Percentiles rank a stretch among this genome's conserved stretches.
phyloP scores from a whole-genome alignment of 2,888 invertebrate species.

The Andrena flavipes region DNA sequence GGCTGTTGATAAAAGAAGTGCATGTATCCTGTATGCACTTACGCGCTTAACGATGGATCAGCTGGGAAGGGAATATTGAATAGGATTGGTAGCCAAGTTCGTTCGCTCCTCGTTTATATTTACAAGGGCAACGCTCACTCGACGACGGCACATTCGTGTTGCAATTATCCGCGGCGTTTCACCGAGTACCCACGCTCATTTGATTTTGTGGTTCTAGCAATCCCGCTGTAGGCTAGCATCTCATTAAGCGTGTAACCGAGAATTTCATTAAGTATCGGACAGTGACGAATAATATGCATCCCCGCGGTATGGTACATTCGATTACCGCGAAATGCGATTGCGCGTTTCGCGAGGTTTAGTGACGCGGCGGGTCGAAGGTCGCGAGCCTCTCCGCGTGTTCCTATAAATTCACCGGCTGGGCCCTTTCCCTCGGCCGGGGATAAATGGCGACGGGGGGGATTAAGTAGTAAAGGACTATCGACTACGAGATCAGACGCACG shows the following conservation, averaged over 20 bases:
- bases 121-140: no score
- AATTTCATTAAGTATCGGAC: slow-evolving; percentile 1
- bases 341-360: slow-evolving; percentile 46
- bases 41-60: no score
- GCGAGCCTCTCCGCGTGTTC: slow-evolving; percentile 55
- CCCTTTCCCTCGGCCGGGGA: slow-evolving; percentile 1
- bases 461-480: slow-evolving; percentile 58
- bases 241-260: not conserved
- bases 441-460: slow-evolving; percentile 41
- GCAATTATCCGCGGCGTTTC: no score
- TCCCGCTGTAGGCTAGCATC: not conserved
- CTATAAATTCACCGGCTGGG: slow-evolving; percentile 49
- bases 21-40: no score
- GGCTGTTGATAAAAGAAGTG: not conserved
- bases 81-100: no score
- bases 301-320: slow-evolving; percentile 21
- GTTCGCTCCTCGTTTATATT: no score
- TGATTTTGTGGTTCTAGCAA: no score
- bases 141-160: no score
- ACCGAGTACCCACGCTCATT: no score
- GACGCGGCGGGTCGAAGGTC: slow-evolving; percentile 58
- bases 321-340: slow-evolving; percentile 36
- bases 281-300: slow-evolving; percentile 15
- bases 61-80: not conserved
- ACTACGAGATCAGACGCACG: slow-evolving; percentile 50